Evolutionary conservation across 2,113 vertebrate genomes (phyloP).

Genomic region (Circaetus gallicus): DNA sequence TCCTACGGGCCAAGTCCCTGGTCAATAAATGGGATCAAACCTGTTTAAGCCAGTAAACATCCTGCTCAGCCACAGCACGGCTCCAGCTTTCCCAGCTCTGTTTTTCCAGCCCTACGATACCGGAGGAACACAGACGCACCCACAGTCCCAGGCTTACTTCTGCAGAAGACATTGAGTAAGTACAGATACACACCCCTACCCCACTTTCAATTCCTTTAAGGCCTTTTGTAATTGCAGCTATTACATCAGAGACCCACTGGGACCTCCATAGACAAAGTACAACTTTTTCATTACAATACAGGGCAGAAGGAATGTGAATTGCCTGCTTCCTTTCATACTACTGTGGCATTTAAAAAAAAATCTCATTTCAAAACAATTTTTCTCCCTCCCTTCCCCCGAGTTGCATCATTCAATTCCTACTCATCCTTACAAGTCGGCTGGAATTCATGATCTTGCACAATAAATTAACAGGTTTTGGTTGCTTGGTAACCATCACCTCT

Average conservation of each 20-base stretch:
- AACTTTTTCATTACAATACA: background rate
- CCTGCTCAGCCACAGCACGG: background rate
- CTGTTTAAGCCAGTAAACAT: background rate
- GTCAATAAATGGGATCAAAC: background rate
- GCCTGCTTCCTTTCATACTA: background rate
- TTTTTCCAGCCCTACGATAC: background rate
- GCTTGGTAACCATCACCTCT: conserved; percentile 61
- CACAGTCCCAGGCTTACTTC: background rate
- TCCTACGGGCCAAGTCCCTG: background rate
- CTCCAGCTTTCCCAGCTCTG: background rate
- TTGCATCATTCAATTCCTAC: background rate
- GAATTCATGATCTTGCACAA: conserved; percentile 6
- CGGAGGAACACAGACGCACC: background rate
- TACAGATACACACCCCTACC: background rate
- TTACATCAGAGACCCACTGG: background rate
- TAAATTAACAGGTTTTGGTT: conserved; percentile 49
- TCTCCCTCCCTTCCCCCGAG: background rate
- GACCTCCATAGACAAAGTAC: background rate
- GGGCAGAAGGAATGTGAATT: background rate
- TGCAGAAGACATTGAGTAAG: background rate
- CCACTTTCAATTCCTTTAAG: background rate
- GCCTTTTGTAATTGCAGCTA: background rate
- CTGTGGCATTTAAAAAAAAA: background rate
- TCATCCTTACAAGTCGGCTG: conserved; percentile 6
- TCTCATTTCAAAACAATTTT: background rate